phyloP scores from a whole-genome alignment of 1,140 invertebrate genomes.

The Micrasema longulum region DNA sequence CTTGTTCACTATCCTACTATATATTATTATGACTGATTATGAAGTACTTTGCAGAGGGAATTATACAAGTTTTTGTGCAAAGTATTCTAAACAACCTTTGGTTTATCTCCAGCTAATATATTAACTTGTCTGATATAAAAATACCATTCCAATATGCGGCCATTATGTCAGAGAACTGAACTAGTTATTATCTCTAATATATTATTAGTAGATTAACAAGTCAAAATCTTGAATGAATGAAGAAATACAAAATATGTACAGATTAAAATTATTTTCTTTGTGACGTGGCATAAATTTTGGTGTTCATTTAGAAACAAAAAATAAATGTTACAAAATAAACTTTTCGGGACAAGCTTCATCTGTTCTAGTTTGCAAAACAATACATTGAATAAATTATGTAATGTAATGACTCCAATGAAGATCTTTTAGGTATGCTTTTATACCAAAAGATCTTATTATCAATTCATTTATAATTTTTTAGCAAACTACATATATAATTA shows the following conservation, averaged over 20 bases:
- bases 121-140: conserved; percentile 45
- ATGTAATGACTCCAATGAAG: too few relatives aligned
- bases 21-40: conserved; percentile 54
- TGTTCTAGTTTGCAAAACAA: too few relatives aligned
- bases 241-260: background rate
- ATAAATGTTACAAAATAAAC: too few relatives aligned
- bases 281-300: background rate
- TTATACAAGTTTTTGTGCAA: conserved; percentile 57
- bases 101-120: conserved; percentile 68
- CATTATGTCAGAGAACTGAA: background rate
- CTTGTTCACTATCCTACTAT: conserved; percentile 24
- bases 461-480: too few relatives aligned
- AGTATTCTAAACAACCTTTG: conserved; percentile 67
- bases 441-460: too few relatives aligned
- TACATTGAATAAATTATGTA: too few relatives aligned
- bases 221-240: background rate
- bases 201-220: background rate
- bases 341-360: too few relatives aligned
- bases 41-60: conserved; percentile 52
- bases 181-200: background rate
- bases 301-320: too few relatives aligned
- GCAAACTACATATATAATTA: too few relatives aligned
- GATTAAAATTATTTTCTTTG: background rate
- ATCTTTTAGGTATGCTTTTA: too few relatives aligned
- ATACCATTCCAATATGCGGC: background rate